Percentiles rank a stretch among this genome's conserved stretches.
Evolutionary conservation across 2,113 vertebrate species (phyloP).

Genomic region (Rhipidura dahli): DNA sequence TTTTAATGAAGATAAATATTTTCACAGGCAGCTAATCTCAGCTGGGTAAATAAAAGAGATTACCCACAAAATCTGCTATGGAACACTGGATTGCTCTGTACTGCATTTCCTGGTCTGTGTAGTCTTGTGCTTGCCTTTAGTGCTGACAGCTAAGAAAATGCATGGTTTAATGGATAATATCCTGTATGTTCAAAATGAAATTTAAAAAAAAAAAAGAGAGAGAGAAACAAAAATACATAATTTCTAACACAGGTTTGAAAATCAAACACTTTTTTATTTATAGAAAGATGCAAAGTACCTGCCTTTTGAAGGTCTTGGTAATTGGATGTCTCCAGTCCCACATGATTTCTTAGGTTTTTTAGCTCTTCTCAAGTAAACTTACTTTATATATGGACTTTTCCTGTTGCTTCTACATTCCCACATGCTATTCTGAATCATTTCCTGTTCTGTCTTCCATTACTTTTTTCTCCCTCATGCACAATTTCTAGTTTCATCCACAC

Average conservation of each 20-base stretch:
- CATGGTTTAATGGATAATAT: not conserved
- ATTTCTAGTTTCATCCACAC: not conserved
- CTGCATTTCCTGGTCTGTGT: not conserved
- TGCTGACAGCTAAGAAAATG: not conserved
- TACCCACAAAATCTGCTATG: not conserved
- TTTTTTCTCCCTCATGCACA: not conserved
- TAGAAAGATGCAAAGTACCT: not conserved
- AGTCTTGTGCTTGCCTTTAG: not conserved
- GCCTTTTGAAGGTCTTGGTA: not conserved
- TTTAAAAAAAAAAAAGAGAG: fast-evolving
- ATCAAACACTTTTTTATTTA: not conserved
- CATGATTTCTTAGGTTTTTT: not conserved
- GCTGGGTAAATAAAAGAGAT: not conserved
- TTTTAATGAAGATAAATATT: not conserved
- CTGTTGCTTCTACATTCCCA: not conserved
- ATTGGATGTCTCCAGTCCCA: not conserved
- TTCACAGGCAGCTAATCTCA: not conserved
- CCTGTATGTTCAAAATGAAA: not conserved
- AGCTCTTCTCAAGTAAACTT: not conserved
- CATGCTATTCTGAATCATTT: not conserved
- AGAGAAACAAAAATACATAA: not conserved
- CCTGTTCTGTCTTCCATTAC: fast-evolving
- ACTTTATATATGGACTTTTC: not conserved
- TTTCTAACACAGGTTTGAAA: not conserved
- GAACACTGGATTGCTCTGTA: not conserved